These are phyloP conservation scores for Drosophila meridionalis DNA, from an alignment of 2,888 invertebrate genomes.

Conservation along the genomic window DNA sequence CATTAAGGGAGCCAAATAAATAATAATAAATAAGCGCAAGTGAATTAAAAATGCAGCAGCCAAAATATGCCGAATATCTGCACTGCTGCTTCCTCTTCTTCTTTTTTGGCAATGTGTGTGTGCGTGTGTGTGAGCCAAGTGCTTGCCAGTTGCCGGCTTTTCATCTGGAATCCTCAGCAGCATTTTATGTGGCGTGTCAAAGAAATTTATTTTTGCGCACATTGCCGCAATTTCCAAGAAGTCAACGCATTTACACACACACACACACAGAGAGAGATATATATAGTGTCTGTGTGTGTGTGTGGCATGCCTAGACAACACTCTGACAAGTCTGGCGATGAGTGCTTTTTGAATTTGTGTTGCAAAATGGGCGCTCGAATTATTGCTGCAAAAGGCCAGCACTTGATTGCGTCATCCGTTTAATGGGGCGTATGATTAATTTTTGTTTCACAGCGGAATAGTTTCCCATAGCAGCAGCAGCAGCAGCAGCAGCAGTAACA, in stretches of 20 bases:
- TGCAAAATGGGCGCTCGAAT: slow-evolving; percentile 57
- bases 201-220: slow-evolving; percentile 66
- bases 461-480: slow-evolving; percentile 50
- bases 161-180: slow-evolving; percentile 30
- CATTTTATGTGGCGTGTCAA: slow-evolving; percentile 68
- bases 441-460: slow-evolving; percentile 47
- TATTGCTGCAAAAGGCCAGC: slow-evolving; percentile 48
- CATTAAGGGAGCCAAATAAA: slow-evolving; percentile 59
- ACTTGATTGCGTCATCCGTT: slow-evolving; percentile 68
- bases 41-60: slow-evolving; percentile 49
- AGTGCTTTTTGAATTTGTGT: slow-evolving; percentile 58
- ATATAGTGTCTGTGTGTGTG: slow-evolving; percentile 5
- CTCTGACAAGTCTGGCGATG: slow-evolving; percentile 59
- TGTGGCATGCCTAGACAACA: slow-evolving; percentile 36
- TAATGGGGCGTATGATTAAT: slow-evolving; percentile 80
- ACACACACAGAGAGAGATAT: background rate
- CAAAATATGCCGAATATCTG: slow-evolving; percentile 15
- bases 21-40: slow-evolving; percentile 52
- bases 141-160: slow-evolving; percentile 39
- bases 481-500: slow-evolving; percentile 5
- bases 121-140: slow-evolving; percentile 18
- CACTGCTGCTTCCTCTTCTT: background rate
- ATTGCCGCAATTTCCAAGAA: slow-evolving; percentile 61
- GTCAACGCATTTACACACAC: slow-evolving; percentile 40
- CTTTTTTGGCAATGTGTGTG: slow-evolving; percentile 38